Percentiles rank a stretch among this genome's conserved stretches.
These are phyloP conservation scores for Coremacera marginata DNA, from an alignment of 2,888 invertebrate species.

Conservation along the genomic window DNA sequence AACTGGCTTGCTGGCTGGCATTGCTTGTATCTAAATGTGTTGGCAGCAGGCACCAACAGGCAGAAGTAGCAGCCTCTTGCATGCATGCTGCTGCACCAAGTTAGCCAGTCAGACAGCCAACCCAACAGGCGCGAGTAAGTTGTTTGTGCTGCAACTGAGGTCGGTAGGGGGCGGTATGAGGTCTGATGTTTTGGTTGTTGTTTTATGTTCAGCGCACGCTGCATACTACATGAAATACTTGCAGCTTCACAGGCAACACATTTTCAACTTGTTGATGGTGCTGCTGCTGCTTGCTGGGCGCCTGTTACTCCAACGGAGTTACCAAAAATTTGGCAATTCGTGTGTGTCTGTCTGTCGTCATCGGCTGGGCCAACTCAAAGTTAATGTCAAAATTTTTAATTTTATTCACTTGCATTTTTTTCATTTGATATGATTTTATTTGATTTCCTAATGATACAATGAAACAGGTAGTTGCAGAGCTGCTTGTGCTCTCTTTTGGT, in stretches of 20 bases:
- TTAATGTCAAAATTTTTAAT: background rate
- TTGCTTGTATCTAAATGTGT: conserved; percentile 23
- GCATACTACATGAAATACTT: background rate
- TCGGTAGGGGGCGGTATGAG: conserved; percentile 1
- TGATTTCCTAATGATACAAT: too few species aligned
- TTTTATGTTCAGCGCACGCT: background rate
- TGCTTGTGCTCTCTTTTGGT: too few species aligned
- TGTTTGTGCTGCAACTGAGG: background rate
- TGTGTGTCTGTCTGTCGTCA: conserved; percentile 8
- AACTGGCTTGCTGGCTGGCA: conserved; percentile 23
- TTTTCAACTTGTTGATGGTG: background rate
- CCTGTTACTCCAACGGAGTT: conserved; percentile 31
- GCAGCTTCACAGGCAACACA: background rate
- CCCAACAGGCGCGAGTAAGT: conserved; percentile 12
- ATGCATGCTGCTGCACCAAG: background rate
- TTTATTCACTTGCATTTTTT: background rate
- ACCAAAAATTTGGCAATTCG: conserved; percentile 36
- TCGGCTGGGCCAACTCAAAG: background rate
- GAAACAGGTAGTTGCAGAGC: too few species aligned
- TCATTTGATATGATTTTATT: background rate
- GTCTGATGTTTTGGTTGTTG: conserved; percentile 2
- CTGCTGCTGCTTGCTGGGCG: conserved; percentile 26
- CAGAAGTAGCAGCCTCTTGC: conserved; percentile 21
- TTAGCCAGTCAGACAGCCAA: background rate
- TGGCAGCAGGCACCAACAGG: conserved; percentile 14